phyloP scores from a whole-genome alignment of 2,797 vertebrate species.

The Sardinella longiceps region DNA sequence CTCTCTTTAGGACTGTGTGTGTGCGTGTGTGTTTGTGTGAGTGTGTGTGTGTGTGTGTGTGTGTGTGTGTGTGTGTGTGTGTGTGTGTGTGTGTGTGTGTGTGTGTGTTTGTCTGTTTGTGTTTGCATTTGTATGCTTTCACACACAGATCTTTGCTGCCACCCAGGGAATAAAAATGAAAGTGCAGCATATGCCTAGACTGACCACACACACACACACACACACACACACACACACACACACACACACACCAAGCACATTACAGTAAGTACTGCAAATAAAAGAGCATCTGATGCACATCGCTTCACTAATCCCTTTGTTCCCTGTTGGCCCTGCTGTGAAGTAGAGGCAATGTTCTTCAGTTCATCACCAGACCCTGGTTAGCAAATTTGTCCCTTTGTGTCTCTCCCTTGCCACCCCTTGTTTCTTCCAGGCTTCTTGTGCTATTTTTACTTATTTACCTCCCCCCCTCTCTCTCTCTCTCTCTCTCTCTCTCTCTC shows the following conservation, averaged over 20 bases:
- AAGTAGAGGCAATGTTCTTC: neutral
- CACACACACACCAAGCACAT: neutral
- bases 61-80: no score
- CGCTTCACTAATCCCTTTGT: neutral
- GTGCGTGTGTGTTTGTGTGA: neutral
- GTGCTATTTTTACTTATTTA: neutral
- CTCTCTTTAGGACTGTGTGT: neutral
- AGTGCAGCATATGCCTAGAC: neutral
- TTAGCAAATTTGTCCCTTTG: neutral
- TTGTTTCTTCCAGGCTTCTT: neutral
- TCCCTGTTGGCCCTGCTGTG: neutral
- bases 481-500: neutral
- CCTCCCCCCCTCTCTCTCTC: neutral
- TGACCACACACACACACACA: constrained; percentile 16
- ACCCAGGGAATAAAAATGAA: neutral
- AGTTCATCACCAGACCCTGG: neutral
- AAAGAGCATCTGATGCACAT: neutral
- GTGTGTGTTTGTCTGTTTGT: no score
- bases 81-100: no score
- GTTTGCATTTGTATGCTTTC: no score
- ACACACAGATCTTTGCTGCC: constrained; percentile 20
- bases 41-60: constrained; percentile 3
- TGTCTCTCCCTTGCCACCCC: neutral
- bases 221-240: constrained; percentile 10
- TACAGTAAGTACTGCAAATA: neutral